These are phyloP conservation scores for Drosophila neotestacea DNA, from an alignment of 2,888 invertebrate species.

Conservation along the genomic window DNA sequence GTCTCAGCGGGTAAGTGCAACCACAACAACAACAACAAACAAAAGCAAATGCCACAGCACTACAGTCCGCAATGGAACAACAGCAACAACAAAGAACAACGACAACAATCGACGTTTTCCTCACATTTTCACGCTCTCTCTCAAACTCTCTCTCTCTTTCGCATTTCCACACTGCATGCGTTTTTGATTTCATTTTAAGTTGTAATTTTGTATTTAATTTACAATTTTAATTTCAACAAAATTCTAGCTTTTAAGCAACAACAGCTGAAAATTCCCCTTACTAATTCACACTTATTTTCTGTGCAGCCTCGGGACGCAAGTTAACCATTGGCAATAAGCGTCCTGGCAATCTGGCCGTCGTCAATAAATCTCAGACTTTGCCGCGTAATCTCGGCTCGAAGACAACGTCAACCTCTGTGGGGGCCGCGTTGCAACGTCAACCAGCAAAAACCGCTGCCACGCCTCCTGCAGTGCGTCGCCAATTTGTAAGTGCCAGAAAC, in stretches of 20 bases:
- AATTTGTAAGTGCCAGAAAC: conserved; percentile 86
- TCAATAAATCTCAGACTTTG: conserved; percentile 94
- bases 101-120: conserved; percentile 47
- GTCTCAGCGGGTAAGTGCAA: conserved; percentile 63
- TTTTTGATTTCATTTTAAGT: conserved; percentile 26
- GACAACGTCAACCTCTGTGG: conserved; percentile 59
- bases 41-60: conserved; percentile 30
- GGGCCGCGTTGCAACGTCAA: conserved; percentile 85
- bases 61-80: conserved; percentile 19
- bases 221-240: conserved; percentile 14
- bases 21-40: conserved; percentile 31
- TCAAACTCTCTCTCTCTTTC: conserved; percentile 11
- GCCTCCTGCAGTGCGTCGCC: conserved; percentile 94
- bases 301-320: conserved; percentile 92
- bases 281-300: background rate
- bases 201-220: conserved; percentile 20
- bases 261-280: background rate
- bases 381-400: conserved; percentile 93
- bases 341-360: conserved; percentile 88
- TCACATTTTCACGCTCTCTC: conserved; percentile 27
- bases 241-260: conserved; percentile 7
- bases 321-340: conserved; percentile 91
- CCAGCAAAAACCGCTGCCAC: conserved; percentile 91
- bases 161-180: conserved; percentile 39
- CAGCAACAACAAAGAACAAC: conserved; percentile 29